Base-by-base conservation (phyloP, 2,797 vertebrate genomes). In the Ctenopoma multispine region DNA sequence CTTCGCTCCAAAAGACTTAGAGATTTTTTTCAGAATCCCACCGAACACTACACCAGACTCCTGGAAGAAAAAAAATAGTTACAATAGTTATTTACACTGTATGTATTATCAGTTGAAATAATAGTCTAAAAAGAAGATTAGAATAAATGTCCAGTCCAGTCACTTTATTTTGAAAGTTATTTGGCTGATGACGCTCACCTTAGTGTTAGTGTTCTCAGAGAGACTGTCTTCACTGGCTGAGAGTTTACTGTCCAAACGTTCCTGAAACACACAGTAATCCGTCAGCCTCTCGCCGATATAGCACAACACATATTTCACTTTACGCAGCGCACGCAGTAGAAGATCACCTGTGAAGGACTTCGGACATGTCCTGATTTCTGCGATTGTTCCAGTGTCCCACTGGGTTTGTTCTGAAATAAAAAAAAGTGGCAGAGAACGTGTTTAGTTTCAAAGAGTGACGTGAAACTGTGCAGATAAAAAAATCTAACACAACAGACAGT, bases 261-360 rank as follows among this genome's bases (percentile, higher is more conserved):
- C 85, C 86, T 89, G 63, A 81, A 80, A 85, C 31, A 85, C 15
- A 60, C 51, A 10, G 69, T 43, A 0, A 67, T n/a, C 12, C 1
- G 15, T 72, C 43, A 78, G 23, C 17, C 17, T 61, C 13, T 36
- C 9, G 47, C 3, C 29, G 18, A 41, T n/a, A 13, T 0, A 29
- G 34, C 1, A 20, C 0, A 29, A 38, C 1, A 20, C 1, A 48
- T 13, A 0, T 18, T 41, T 2, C n/a, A 1, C 7, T 41, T 24
- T n/a, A n/a, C n/a, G n/a, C n/a, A n/a, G 31, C 18, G 23, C 24
- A 56, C 8, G 27, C 10, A 21, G 70, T 0, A 40, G 41, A 20
- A 14, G 59, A 61, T 53, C 0, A 92, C 89, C 90, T 90, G 89
- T 4, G 84, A 89, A 47, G 82, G 72, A 73, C 73, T 84, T 15